phyloP scores from a whole-genome alignment of 2,888 invertebrate genomes.

The Hecatera dysodea region DNA sequence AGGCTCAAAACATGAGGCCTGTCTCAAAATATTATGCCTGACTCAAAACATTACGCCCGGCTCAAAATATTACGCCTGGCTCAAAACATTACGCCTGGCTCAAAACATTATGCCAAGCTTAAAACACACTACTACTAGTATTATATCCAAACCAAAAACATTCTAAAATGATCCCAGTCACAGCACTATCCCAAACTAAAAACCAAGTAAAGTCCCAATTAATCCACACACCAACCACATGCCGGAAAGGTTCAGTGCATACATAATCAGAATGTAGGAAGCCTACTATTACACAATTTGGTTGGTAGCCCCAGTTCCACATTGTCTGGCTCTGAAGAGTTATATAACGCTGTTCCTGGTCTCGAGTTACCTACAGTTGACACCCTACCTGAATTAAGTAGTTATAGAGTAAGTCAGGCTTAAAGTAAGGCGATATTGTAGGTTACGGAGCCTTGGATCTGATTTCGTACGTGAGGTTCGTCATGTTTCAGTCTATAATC shows the following conservation, averaged over 20 bases:
- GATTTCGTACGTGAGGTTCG: not conserved
- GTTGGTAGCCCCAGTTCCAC: conserved; percentile 55
- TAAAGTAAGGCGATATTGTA: conserved; percentile 52
- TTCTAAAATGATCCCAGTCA: not conserved
- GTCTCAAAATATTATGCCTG: no score
- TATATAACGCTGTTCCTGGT: conserved; percentile 57
- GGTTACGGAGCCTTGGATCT: conserved; percentile 24
- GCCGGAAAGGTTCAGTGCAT: conserved; percentile 49
- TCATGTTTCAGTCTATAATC: not conserved
- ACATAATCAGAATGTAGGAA: conserved; percentile 58
- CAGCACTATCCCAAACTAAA: not conserved
- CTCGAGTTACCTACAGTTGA: conserved; percentile 56
- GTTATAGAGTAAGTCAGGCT: conserved; percentile 38
- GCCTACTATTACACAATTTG: conserved; percentile 54
- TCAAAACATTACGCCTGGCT: no score
- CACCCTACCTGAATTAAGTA: conserved; percentile 55
- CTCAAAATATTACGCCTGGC: no score
- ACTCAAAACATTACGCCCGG: no score
- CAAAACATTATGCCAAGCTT: no score
- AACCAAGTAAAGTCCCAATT: conserved; percentile 10
- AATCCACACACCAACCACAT: conserved; percentile 28
- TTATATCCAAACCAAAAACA: not conserved
- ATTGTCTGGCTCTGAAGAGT: conserved; percentile 62
- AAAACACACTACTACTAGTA: no score
- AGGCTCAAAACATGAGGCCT: no score